Evolutionary conservation across 2,113 vertebrate species (phyloP), one percentile per base, ranked within the genome.

Genomic region (Phalacrocorax pelagicus): DNA sequence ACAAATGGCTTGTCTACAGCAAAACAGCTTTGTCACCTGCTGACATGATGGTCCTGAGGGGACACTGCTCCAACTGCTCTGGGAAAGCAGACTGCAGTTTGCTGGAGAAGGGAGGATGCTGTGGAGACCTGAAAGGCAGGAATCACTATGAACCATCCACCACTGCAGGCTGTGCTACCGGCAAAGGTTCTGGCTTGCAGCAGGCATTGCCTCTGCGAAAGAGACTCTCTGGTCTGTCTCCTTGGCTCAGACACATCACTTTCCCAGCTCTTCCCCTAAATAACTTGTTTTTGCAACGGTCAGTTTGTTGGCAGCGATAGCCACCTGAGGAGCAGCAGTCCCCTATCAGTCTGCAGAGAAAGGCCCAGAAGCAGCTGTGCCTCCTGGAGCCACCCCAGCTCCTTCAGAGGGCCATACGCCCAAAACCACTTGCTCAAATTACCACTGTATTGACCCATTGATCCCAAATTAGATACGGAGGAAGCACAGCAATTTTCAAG

Each of bases 141-240:
- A 11, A 29, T 11, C 49, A 22, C 57, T 1, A 0, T 6, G 58
- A 90, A 6, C 59, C 38, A 24, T 20, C 34, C 54, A 23, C 11
- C 16, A 8, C 38, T 17, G 8, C 0, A 2, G 52, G 14, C 42
- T 36, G n/a, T 1, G 1, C 49, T 52, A 2, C 11, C 1, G 1
- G 29, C 67, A 86, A 42, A 38, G 24, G 5, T 9, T 22, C 36
- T 16, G n/a, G 6, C 29, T 42, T 59, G 69, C 58, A 58, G 16
- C 24, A 65, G n/a, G 26, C n/a, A 6, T 3, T 61, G 16, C 3
- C 8, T 26, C n/a, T 49, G 23, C 66, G 13, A 32, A 58, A 65
- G 34, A 38, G 23, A 61, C 30, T 21, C 42, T 70, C 71, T 30
- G 21, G 19, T 12, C 81, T 29, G 24, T 81, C 15, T 51, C 42